Base-by-base conservation (phyloP, 1,140 invertebrate species). In the Heliconius congener region DNA sequence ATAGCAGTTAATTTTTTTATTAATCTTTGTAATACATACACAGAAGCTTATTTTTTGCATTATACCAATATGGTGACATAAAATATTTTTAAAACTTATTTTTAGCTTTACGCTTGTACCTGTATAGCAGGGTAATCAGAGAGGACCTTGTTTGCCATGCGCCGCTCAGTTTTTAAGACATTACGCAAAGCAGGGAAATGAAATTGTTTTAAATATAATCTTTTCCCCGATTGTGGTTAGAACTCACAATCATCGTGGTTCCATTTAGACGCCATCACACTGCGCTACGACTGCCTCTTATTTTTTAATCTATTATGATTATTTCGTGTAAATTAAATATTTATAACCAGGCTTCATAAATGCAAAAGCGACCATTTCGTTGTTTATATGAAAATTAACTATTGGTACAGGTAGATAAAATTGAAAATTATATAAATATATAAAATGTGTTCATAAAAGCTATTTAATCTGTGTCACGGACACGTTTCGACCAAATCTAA, bases 401-500 rank as follows among this genome's bases (percentile, higher is more conserved):
- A 74, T 60, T 55, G 73, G 50, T 74, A 74, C 73, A 75, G 52
- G 34, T 75, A 75, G 42, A 76, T 16, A 76, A 42, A 42, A 76
- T 39, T 76, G 6, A 73, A 78, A 72, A 73, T 52, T 71, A 76
- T 78, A 55, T 78, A 55, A 57, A 27, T 73, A 37, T 73, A 66
- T 76, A 30, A 71, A 57, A 78, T 73, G 76, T 78, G 76, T 78
- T 77, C 76, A 77, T 39, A 50, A 27, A 34, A 39, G 66, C 27
- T 70, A 46, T 77, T 77, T 73, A 60, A 52, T 74, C 46, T 73
- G 75, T 81, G 79, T 77, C 75, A 23, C 34, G 55, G 79, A 77
- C 75, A 81, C 79, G 75, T 39, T 27, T 76, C 18, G 79, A 81
- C 79, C 79, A 81, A 81, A 81, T 75, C 70, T 77, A 66, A 39